These are phyloP conservation scores for Clistopyga incitator DNA, from an alignment of 2,888 invertebrate genomes.

Conservation along the genomic window DNA sequence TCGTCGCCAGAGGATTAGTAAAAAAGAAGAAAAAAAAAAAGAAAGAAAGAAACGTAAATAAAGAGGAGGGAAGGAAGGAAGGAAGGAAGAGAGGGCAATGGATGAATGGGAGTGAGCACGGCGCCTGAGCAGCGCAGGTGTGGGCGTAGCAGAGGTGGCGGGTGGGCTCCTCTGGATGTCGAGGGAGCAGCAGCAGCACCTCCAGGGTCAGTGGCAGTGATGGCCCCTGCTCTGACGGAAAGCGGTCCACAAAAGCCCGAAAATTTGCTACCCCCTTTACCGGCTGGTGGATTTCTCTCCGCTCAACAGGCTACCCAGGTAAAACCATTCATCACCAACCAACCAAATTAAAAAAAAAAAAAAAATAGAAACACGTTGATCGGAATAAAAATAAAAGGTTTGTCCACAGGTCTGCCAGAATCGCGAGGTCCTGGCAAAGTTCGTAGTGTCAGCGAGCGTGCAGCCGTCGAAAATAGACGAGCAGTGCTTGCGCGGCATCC, in stretches of 20 bases:
- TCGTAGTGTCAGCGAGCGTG: constrained; percentile 83
- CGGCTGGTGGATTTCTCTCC: constrained; percentile 82
- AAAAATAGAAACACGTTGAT: neutral
- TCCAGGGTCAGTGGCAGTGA: constrained; percentile 88
- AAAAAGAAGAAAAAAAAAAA: too few species aligned
- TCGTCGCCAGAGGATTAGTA: neutral
- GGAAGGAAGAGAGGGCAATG: constrained; percentile 71
- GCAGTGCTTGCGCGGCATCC: constrained; percentile 82
- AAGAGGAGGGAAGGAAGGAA: constrained; percentile 28
- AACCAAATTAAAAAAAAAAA: neutral
- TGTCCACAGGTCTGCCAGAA: constrained; percentile 78
- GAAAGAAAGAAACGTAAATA: neutral
- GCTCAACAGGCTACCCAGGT: constrained; percentile 82
- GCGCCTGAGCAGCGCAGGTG: constrained; percentile 79
- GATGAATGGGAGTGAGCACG: constrained; percentile 84
- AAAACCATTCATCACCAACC: too few species aligned
- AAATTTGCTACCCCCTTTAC: constrained; percentile 81
- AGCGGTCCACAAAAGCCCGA: constrained; percentile 85
- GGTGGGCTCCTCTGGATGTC: constrained; percentile 84
- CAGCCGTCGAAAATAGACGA: constrained; percentile 83
- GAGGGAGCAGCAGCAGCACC: constrained; percentile 83
- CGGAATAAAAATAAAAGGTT: constrained; percentile 1
- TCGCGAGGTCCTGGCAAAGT: constrained; percentile 82
- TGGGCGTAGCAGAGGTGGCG: constrained; percentile 76
- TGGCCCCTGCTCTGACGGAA: constrained; percentile 97